These are phyloP conservation scores for Operophtera brumata DNA, from an alignment of 2,888 invertebrate genomes.

Conservation along the genomic window DNA sequence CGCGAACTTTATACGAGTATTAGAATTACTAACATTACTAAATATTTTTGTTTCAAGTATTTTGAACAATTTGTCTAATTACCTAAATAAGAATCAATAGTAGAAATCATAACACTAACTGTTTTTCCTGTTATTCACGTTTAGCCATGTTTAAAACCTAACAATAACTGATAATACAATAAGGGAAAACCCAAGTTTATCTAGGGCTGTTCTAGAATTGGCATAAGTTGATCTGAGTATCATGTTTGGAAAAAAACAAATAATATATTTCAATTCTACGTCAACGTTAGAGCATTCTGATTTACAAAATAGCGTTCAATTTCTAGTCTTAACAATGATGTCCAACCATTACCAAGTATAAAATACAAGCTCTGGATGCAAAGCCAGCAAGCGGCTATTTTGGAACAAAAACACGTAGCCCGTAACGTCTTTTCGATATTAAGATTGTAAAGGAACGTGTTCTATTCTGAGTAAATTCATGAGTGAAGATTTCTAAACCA, in stretches of 20 bases:
- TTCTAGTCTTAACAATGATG: conserved; percentile 19
- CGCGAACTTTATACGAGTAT: conserved; percentile 7
- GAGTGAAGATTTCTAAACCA: conserved; percentile 25
- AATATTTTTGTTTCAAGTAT: neutral
- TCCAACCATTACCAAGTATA: conserved; percentile 28
- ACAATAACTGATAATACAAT: no score
- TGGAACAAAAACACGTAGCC: conserved; percentile 51
- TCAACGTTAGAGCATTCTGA: conserved; percentile 4
- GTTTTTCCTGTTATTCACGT: no score
- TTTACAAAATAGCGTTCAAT: conserved; percentile 22
- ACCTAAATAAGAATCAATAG: neutral
- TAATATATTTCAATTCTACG: no score
- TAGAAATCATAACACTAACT: neutral
- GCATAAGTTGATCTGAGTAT: no score
- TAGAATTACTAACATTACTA: conserved; percentile 3
- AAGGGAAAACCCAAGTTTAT: no score
- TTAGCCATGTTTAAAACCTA: no score
- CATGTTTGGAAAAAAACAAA: no score
- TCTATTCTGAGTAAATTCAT: conserved; percentile 42
- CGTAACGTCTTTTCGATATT: conserved; percentile 60
- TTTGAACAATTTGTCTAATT: neutral
- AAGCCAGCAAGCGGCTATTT: conserved; percentile 44
- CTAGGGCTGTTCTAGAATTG: no score
- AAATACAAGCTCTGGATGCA: conserved; percentile 37
- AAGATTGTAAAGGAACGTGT: conserved; percentile 51